Evolutionary conservation across 2,113 vertebrate species (phyloP), one percentile per base, ranked within the genome.

Genomic region (Dinomys branickii): DNA sequence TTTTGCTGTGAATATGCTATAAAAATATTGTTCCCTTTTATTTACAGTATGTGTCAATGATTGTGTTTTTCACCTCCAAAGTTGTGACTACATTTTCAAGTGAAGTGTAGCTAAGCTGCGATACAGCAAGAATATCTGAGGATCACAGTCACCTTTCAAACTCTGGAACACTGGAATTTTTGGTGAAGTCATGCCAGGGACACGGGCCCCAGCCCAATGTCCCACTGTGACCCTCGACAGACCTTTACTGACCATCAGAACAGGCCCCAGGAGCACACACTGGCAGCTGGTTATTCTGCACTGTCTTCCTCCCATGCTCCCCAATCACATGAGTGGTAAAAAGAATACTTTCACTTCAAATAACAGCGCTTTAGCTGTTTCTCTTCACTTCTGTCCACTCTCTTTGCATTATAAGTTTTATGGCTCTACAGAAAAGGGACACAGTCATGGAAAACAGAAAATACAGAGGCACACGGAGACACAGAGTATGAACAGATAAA

Each of bases 391-490:
- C 75, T 90, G 92, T n/a, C 58, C 63, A 30, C 14, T 94, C 38
- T 90, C 69, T 4, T 1, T 85, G 50, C 63, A 91, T 83, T 84
- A 82, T 9, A 92, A 19, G 24, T 71, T 83, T 80, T 78, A 94
- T 35, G 69, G 38, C 22, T 86, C 33, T n/a, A 91, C 12, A 85
- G 20, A 50, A 93, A 95, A 41, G 12, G 75, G 33, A 94, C 63
- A 97, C 90, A 90, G 19, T 88, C 85, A 98, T 97, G 97, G 77
- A 92, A 97, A 91, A 91, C 73, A 80, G 93, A 96, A 90, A 91
- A 95, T 97, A 97, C 95, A 92, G 38, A 96, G 26, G 59, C 26
- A 94, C 96, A 98, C 67, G 52, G 88, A 98, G 88, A 98, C 97
- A 95, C 20, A 85, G 77, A 97, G 75, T 95, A 94, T 94, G 90